Evolutionary conservation across 2,113 vertebrate species (phyloP).

Genomic region (Trichomycterus rosablanca): DNA sequence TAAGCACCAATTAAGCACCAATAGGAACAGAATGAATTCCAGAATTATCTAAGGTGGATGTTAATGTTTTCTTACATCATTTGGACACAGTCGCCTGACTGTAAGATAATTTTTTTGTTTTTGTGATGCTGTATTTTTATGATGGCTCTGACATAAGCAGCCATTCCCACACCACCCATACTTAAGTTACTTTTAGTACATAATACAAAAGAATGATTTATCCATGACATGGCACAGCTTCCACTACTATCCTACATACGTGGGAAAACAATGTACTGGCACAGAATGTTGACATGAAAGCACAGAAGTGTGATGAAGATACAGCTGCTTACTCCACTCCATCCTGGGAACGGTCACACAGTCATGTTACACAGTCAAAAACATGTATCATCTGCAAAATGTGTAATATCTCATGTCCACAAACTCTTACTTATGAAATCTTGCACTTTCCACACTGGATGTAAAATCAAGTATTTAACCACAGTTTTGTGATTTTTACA

Average conservation of each 20-base stretch:
- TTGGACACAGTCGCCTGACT: constrained; percentile 50
- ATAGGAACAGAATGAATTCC: constrained; percentile 4
- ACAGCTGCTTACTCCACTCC: constrained; percentile 73
- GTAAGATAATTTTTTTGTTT: constrained; percentile 66
- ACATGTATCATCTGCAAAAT: constrained; percentile 19
- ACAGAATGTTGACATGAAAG: constrained; percentile 34
- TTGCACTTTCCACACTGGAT: no score
- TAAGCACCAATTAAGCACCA: not conserved
- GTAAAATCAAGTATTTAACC: no score
- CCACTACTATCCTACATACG: constrained; percentile 51
- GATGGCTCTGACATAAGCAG: no score
- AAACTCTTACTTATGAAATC: no score
- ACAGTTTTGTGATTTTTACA: no score
- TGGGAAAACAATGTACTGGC: constrained; percentile 52
- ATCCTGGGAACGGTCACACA: constrained; percentile 81
- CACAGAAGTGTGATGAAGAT: constrained; percentile 35
- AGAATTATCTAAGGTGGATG: constrained; percentile 20
- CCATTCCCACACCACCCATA: no score
- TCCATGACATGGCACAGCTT: constrained; percentile 59
- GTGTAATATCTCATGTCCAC: constrained; percentile 32
- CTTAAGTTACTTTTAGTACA: not conserved
- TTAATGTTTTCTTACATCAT: no score
- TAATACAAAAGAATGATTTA: no score
- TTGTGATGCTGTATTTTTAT: no score
- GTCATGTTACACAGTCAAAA: constrained; percentile 41